These are phyloP conservation scores for Mesembrinibis cayennensis DNA, from an alignment of 2,113 vertebrate species.

Conservation along the genomic window DNA sequence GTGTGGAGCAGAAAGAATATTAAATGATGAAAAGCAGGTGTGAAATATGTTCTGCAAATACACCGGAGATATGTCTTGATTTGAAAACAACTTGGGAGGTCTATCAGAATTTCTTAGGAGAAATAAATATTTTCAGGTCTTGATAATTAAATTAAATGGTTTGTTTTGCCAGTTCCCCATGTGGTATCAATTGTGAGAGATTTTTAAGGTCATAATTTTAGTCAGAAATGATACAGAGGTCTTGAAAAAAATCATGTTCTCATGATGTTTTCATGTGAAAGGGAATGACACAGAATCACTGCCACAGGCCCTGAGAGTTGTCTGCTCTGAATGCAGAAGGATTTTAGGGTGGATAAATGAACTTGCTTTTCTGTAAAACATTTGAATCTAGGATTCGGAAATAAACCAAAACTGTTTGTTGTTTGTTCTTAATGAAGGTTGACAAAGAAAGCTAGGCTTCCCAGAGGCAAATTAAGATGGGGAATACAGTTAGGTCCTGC, in stretches of 20 bases:
- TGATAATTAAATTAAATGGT: background rate
- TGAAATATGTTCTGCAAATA: slow-evolving; percentile 38
- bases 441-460: background rate
- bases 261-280: background rate
- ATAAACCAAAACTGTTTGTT: background rate
- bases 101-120: background rate
- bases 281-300: background rate
- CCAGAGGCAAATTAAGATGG: background rate
- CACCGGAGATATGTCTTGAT: slow-evolving; percentile 16
- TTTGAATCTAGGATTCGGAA: background rate
- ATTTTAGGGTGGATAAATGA: background rate
- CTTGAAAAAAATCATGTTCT: background rate
- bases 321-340: background rate
- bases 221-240: background rate
- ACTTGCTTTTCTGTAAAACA: background rate
- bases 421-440: background rate
- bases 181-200: background rate
- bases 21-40: slow-evolving; percentile 48
- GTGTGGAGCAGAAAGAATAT: background rate
- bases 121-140: background rate
- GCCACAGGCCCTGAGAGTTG: background rate
- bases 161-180: background rate
- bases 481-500: background rate
- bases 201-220: background rate
- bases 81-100: slow-evolving; percentile 43